phyloP scores from a whole-genome alignment of 2,888 invertebrate species.

The Chamaedrilus cognettii region DNA sequence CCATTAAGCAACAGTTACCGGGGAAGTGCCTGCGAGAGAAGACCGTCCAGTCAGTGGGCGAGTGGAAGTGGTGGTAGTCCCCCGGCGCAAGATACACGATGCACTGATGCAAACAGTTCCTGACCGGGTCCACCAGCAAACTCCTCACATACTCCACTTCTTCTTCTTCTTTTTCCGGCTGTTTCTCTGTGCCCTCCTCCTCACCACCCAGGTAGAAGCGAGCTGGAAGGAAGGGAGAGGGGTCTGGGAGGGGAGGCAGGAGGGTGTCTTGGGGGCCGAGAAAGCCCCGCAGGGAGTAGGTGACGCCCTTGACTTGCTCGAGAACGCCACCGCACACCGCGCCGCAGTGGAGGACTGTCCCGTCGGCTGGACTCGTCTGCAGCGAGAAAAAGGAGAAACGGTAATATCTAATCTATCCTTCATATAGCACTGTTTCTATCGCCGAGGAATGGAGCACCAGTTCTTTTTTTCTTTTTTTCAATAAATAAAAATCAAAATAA shows the following conservation, averaged over 20 bases:
- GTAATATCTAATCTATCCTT: no score
- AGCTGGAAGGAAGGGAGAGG: no score
- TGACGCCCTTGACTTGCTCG: slow-evolving; percentile 95
- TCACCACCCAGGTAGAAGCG: slow-evolving; percentile 1
- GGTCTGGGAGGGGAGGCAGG: no score
- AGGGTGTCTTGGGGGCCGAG: slow-evolving; percentile 59
- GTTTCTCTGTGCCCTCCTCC: no score
- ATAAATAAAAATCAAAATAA: no score
- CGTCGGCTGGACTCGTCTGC: slow-evolving; percentile 81
- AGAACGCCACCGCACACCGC: slow-evolving; percentile 80
- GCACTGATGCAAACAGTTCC: slow-evolving; percentile 76
- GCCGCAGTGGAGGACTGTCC: slow-evolving; percentile 86
- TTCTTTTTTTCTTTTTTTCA: no score
- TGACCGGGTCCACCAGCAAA: slow-evolving; percentile 15
- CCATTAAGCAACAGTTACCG: slow-evolving; percentile 71
- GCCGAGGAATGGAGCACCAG: no score
- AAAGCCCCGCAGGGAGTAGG: slow-evolving; percentile 87
- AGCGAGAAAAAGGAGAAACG: no score
- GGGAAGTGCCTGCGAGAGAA: slow-evolving; percentile 86
- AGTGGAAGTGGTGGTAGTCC: slow-evolving; percentile 97
- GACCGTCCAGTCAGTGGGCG: slow-evolving; percentile 85
- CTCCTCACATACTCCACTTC: neutral
- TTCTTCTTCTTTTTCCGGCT: neutral
- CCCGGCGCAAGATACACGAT: slow-evolving; percentile 98
- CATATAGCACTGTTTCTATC: no score